Percentiles rank a stretch among this genome's conserved stretches.
Conservation (phyloP, 2,113 vertebrate species). For the Myotis davidii region DNA sequence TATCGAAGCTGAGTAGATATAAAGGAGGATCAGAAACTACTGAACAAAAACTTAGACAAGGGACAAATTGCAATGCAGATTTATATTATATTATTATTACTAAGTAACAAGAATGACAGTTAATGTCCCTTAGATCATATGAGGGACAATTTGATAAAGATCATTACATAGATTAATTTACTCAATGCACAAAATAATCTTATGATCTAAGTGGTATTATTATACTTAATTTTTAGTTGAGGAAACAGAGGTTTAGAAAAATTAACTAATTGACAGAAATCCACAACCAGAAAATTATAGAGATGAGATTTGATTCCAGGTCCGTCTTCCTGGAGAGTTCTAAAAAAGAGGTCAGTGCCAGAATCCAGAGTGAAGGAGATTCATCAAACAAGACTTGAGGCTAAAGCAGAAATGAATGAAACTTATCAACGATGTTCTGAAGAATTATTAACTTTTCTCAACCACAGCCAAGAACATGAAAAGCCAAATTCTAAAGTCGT, state of each 20-base stretch:
- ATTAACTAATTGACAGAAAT: not conserved
- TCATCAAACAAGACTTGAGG: not conserved
- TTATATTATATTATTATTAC: slow-evolving; percentile 15
- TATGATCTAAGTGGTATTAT: not conserved
- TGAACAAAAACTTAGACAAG: not conserved
- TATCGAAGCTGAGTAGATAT: not conserved
- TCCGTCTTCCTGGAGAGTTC: not conserved
- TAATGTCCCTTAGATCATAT: no score
- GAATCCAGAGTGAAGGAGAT: not conserved
- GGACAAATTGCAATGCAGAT: not conserved
- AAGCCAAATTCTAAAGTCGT: not conserved
- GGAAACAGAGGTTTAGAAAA: slow-evolving; percentile 11
- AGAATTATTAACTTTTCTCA: not conserved
- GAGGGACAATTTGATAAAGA: not conserved
- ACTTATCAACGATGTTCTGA: not conserved
- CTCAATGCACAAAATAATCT: not conserved
- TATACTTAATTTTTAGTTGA: not conserved
- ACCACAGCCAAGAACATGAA: not conserved
- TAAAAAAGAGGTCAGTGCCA: not conserved
- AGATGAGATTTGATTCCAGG: not conserved
- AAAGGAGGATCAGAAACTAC: not conserved
- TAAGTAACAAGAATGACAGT: not conserved
- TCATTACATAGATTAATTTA: not conserved
- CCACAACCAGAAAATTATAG: not conserved
- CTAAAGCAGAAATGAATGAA: not conserved